Evolutionary conservation across 2,888 invertebrate species (phyloP), one percentile per base, ranked within the genome.

Genomic region (Lottia scabra): DNA sequence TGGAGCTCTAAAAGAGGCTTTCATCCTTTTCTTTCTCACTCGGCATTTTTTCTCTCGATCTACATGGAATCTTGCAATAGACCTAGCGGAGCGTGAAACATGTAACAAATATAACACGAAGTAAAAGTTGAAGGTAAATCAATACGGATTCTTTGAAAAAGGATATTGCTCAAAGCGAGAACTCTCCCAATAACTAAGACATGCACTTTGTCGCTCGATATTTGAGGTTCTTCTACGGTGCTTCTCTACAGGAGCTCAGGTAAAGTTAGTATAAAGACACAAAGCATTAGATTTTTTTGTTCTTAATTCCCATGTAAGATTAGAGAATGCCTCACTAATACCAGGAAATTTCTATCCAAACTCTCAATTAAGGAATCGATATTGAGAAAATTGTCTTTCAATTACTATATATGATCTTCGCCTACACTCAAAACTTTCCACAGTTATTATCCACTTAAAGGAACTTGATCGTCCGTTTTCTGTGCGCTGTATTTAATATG

Each of bases 201-300:
- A 56, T 23, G 56, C 56, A 56, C 56, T 56, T 56, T 56, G 56
- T 56, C 56, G 56, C 23, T 56, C 56, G 56, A 56, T 56, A 56
- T 56, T 56, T 19, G 12, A 56, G 23, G 23, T 56, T 56, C 56
- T 56, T 56, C 56, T 23, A 23, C 19, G 56, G 19, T 23, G 56
- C 56, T 19, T 56, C 56, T 56, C 56, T 23, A 56, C 56, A 23
- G 10, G 56, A 19, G 56, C 19, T 56, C 56, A 56, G 56, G 56
- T 56, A 56, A 56, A 38, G 38, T 56, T 23, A 56, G 56, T 56
- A 12, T 56, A 23, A 3, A 23, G 56, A 19, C 19, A 56, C 56
- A 56, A 56, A 56, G 56, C 19, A 56, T 56, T 19, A 19, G 12
- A n/a, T 8, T 56, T 56, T 56, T 19, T 38, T 38, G 38, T 19